These are phyloP conservation scores for Podargus strigoides DNA, from an alignment of 2,797 vertebrate species.

Conservation along the genomic window DNA sequence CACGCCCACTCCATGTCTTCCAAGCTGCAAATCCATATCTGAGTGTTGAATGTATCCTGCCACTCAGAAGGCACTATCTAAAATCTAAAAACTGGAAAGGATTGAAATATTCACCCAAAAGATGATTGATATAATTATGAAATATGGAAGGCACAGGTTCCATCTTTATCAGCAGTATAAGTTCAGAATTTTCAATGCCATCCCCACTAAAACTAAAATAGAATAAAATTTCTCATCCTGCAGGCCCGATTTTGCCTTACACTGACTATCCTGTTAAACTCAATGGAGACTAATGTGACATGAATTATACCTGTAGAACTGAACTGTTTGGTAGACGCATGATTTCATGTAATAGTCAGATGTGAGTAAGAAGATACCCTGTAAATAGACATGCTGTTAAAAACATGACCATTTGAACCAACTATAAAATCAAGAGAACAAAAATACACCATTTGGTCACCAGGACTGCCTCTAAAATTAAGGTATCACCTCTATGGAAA, in stretches of 20 bases:
- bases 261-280: background rate
- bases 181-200: background rate
- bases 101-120: background rate
- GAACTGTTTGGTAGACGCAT: background rate
- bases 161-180: background rate
- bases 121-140: background rate
- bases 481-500: background rate
- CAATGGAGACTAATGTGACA: accelerated
- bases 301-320: background rate
- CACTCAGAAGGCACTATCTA: background rate
- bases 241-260: background rate
- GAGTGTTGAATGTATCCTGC: background rate
- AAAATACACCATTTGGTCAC: background rate
- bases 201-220: background rate
- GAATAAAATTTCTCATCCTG: background rate
- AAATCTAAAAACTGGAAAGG: background rate
- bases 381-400: background rate
- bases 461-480: background rate
- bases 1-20: background rate
- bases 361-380: background rate
- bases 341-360: too few species aligned
- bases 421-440: background rate
- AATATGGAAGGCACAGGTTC: background rate
- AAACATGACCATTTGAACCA: background rate
- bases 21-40: background rate